A percentile compares a stretch with the other conserved stretches of the same genome.
Conservation (phyloP, 2,113 vertebrate genomes). For the Rynchops niger region DNA sequence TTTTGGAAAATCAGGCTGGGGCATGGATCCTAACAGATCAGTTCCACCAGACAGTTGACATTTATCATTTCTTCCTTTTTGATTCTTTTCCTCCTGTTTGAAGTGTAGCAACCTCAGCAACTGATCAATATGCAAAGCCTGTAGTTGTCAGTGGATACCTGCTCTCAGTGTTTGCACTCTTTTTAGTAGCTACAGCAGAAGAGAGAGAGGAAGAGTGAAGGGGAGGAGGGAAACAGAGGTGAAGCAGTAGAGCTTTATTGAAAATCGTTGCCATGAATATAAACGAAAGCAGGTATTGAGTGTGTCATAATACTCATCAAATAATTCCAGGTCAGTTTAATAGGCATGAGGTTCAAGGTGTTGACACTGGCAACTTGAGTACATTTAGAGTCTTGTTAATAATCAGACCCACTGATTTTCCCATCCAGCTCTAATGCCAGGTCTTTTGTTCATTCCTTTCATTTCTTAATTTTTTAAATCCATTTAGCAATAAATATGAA, state of each 20-base stretch:
- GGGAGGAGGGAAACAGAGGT: slow-evolving; percentile 1
- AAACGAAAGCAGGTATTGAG: slow-evolving; percentile 50
- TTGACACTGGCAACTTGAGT: slow-evolving; percentile 38
- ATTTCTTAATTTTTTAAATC: not conserved
- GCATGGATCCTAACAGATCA: not conserved
- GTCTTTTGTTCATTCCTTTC: not conserved
- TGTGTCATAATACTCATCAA: slow-evolving; percentile 50
- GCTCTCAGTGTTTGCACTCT: slow-evolving; percentile 14
- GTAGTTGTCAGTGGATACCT: not conserved
- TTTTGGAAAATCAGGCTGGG: not conserved
- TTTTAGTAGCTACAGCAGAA: not conserved
- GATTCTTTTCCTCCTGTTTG: not conserved
- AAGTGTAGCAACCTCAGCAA: not conserved
- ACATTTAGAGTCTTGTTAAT: slow-evolving; percentile 54
- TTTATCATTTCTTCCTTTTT: not conserved
- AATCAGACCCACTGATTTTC: slow-evolving; percentile 2
- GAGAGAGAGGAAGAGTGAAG: not conserved
- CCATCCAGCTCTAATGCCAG: slow-evolving; percentile 12
- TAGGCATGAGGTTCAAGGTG: slow-evolving; percentile 47
- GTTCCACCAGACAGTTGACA: not conserved
- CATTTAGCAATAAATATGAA: not conserved
- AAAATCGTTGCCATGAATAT: slow-evolving; percentile 57
- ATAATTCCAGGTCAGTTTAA: slow-evolving; percentile 50
- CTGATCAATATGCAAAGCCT: not conserved
- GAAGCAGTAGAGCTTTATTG: slow-evolving; percentile 42